Base-by-base conservation (phyloP, 2,113 vertebrate species). In the Uropsilus gracilis region DNA sequence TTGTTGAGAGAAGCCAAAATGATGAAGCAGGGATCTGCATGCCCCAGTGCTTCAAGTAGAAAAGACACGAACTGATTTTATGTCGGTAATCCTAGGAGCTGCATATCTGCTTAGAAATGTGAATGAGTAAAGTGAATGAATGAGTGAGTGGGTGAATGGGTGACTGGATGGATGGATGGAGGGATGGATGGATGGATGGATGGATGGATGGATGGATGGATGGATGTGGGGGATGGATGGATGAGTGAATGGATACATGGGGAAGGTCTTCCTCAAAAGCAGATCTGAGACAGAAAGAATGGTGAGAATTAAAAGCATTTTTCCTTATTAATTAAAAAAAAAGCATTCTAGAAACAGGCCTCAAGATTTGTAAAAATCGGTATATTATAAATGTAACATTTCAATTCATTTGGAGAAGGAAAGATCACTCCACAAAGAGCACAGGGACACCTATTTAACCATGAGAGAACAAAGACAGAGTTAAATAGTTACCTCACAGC, bases 281-380 rank as follows among this genome's bases (percentile, higher is more conserved):
- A 86, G 48, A 85, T 14, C 66, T 24, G 26, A 71, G 30, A 28
- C 90, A 42, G 17, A 68, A 17, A n/a, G 66, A 76, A 66, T 81
- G 39, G 18, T 26, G 71, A 69, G 20, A 44, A 57, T 85, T 55
- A 88, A 77, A 72, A 30, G 26, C 14, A 64, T n/a, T 83, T 69
- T 50, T 78, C 57, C 37, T 63, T 48, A 73, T 64, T 46, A 68
- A 46, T 76, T 94, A 42, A 8, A 68, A 94, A 72, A 71, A 78
- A 53, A 14, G 26, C 18, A 11, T 22, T 50, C 68, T 42, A n/a
- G 66, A 64, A 76, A 39, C 44, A 93, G 16, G n/a, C 26, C 9
- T 46, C 28, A 59, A 90, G 82, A 81, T 61, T 57, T 86, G 17
- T 8, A 53, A 93, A 81, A n/a, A 20, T 80, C 44, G 39, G 10